Evolutionary conservation across 2,888 invertebrate genomes (phyloP), one percentile per base, ranked within the genome.

Genomic region (Agrotis segetum): DNA sequence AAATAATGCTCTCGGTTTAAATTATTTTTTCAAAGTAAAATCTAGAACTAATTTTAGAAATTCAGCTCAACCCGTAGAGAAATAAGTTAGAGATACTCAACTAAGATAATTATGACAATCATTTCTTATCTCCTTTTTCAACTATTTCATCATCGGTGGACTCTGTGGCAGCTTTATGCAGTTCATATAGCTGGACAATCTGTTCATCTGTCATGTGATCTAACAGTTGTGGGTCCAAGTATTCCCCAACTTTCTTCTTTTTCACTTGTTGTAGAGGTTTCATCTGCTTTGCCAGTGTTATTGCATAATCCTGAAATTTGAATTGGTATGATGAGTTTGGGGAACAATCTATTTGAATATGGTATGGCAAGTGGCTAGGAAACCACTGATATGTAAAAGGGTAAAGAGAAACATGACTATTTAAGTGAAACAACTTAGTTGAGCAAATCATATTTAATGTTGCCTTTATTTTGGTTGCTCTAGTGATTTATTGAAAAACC

Each of bases 131-230:
- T 62, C n/a, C 52, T n/a, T 74, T 46, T 61, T 61, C 63, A 40
- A 64, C 58, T 34, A 67, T 68, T 29, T 58, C 49, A 13, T 71
- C 67, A 11, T 77, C 52, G 49, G 97, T 71, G 2, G 77, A 58
- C 5, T 76, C 96, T 4, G 85, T 84, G 1, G 92, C 90, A 52
- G 98, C 98, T 86, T 97, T 91, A 97, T 98, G 97, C 13, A 99
- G 93, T 90, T 99, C 98, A 89, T 98, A 98, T 13, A 99, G 93
- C 90, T 99, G 99, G 21, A 97, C 96, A n/a, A 98, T 92, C 91
- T 99, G 99, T 82, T 99, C 98, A 84, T 98, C 98, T 59, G 97
- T 97, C 91, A 99, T 97, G 87, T 97, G 96, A 61, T 98, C 97
- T 46, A 99, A 92, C 29, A 97, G 93, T 50, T 97, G 91, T 1